Evolutionary conservation across 64 coral and sea anemone species (phyloP).

Genomic region (Stichodactyla mertensii): DNA sequence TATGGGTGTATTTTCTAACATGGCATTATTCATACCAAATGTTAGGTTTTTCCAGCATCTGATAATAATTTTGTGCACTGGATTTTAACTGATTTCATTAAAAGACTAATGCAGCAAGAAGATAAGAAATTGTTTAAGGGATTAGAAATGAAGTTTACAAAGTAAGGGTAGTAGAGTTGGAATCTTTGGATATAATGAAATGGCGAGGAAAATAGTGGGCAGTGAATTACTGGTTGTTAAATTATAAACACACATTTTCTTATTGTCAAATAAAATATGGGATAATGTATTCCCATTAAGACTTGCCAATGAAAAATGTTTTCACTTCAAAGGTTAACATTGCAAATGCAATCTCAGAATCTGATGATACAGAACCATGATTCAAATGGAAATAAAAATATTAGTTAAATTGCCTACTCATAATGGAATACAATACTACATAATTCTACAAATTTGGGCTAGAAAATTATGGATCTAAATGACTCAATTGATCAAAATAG

Average conservation of each 20-base stretch:
- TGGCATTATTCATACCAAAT: background rate
- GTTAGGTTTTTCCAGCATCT: background rate
- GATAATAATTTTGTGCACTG: too few relatives aligned
- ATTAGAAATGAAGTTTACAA: too few relatives aligned
- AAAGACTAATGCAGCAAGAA: background rate
- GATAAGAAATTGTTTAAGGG: background rate
- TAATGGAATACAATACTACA: too few relatives aligned
- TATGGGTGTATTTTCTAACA: too few relatives aligned
- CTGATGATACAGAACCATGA: too few relatives aligned
- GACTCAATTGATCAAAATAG: too few relatives aligned
- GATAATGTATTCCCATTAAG: background rate
- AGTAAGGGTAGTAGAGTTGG: too few relatives aligned
- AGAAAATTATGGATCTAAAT: too few relatives aligned
- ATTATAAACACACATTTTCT: background rate
- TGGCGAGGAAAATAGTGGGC: background rate
- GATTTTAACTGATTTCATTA: background rate
- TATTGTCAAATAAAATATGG: background rate
- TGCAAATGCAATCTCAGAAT: background rate
- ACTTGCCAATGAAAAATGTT: background rate
- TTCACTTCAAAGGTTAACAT: background rate
- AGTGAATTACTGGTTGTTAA: background rate
- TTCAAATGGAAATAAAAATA: too few relatives aligned
- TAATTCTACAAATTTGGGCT: too few relatives aligned
- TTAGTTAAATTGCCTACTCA: too few relatives aligned
- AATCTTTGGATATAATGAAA: background rate